phyloP scores from a whole-genome alignment of 2,888 invertebrate species.

The Habrosyne pyritoides region DNA sequence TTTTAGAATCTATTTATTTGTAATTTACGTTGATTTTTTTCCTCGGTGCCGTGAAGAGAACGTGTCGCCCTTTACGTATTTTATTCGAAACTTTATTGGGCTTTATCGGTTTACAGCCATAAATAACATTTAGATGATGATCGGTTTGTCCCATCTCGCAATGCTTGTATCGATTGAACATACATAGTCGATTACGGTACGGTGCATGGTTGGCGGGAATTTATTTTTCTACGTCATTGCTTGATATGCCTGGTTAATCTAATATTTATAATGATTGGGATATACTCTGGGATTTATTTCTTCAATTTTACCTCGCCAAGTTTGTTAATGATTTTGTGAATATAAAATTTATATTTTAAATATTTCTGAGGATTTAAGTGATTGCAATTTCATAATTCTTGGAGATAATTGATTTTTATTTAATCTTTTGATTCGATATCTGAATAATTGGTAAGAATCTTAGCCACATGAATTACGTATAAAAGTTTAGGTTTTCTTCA shows the following conservation, averaged over 20 bases:
- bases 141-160: constrained; percentile 36
- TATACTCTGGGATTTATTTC: constrained; percentile 29
- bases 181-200: constrained; percentile 52
- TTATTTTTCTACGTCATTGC: constrained; percentile 33
- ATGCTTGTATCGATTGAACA: constrained; percentile 43
- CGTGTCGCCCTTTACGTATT: constrained; percentile 54
- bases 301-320: constrained; percentile 27
- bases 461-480: background rate
- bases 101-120: constrained; percentile 66
- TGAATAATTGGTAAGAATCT: background rate
- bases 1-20: constrained; percentile 46
- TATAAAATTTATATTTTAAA: background rate
- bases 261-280: constrained; percentile 42
- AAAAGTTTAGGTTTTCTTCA: no score
- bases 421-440: background rate
- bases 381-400: background rate
- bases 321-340: constrained; percentile 16
- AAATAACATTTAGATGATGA: constrained; percentile 58
- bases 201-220: constrained; percentile 41
- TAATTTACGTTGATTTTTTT: constrained; percentile 36
- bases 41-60: constrained; percentile 40
- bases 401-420: background rate
- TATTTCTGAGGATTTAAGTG: background rate
- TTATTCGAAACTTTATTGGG: constrained; percentile 63
- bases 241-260: constrained; percentile 40